Evolutionary conservation across 2,888 invertebrate species (phyloP).

Genomic region (Microdon myrmicae): DNA sequence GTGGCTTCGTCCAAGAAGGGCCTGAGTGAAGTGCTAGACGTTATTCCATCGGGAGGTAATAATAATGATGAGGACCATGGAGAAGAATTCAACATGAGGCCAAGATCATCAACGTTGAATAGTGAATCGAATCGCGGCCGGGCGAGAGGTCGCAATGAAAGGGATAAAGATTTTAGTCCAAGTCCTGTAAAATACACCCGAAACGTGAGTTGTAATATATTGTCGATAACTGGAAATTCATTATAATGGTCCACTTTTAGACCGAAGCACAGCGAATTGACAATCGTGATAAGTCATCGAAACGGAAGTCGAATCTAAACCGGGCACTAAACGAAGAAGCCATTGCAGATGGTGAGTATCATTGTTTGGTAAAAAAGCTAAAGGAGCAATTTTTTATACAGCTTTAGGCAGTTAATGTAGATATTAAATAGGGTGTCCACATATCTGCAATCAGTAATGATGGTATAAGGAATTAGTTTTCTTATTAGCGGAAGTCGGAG

Average conservation of each 20-base stretch:
- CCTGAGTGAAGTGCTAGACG: constrained; percentile 20
- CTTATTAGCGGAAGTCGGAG: too few species aligned
- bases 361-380: too few species aligned
- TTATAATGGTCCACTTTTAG: constrained; percentile 52
- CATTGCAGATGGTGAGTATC: constrained; percentile 65
- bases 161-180: constrained; percentile 58
- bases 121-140: constrained; percentile 51
- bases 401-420: too few species aligned
- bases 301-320: constrained; percentile 75
- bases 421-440: too few species aligned
- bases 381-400: too few species aligned
- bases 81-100: constrained; percentile 41
- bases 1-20: constrained; percentile 25
- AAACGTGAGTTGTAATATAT: constrained; percentile 56
- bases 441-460: too few species aligned
- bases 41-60: constrained; percentile 27
- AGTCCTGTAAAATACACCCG: constrained; percentile 61
- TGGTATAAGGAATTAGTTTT: too few species aligned
- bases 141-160: constrained; percentile 7
- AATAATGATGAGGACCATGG: constrained; percentile 33
- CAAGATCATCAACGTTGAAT: constrained; percentile 62
- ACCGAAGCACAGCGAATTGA: constrained; percentile 62
- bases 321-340: constrained; percentile 68
- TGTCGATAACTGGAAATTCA: not conserved
- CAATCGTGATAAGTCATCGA: constrained; percentile 74